Percentiles rank a stretch among this genome's conserved stretches.
phyloP scores from a whole-genome alignment of 1,140 invertebrate genomes.

The Bathynomus jamesi region DNA sequence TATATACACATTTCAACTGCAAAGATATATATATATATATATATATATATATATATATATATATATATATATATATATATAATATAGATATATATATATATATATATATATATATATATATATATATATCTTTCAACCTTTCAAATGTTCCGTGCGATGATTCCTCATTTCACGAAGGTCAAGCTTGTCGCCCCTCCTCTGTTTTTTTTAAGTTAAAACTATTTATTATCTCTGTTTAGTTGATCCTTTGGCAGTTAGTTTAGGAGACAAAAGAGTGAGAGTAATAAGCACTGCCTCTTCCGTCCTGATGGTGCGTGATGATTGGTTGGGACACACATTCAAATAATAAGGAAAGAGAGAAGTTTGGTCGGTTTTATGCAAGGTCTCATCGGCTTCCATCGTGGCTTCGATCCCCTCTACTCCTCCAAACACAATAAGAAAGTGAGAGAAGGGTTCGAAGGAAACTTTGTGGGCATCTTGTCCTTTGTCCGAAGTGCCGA shows the following conservation, averaged over 20 bases:
- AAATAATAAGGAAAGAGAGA: constrained; percentile 84
- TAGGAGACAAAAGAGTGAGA: constrained; percentile 53
- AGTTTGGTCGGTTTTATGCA: constrained; percentile 66
- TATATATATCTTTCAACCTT: too few species aligned
- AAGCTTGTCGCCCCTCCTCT: too few species aligned
- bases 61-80: too few species aligned
- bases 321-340: constrained; percentile 86
- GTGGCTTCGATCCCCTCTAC: constrained; percentile 82
- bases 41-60: too few species aligned
- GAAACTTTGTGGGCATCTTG: constrained; percentile 58
- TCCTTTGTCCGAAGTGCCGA: constrained; percentile 94
- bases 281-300: constrained; percentile 87
- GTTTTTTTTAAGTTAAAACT: background rate
- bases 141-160: too few species aligned
- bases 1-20: too few species aligned
- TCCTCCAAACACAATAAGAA: constrained; percentile 45
- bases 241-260: background rate
- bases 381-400: constrained; percentile 69
- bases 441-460: constrained; percentile 58
- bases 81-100: too few species aligned
- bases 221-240: background rate
- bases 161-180: too few species aligned
- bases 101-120: too few species aligned
- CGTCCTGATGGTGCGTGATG: constrained; percentile 88
- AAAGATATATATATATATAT: too few species aligned